Evolutionary conservation across 2,113 vertebrate genomes (phyloP).

Genomic region (Xiphorhynchus elegans): DNA sequence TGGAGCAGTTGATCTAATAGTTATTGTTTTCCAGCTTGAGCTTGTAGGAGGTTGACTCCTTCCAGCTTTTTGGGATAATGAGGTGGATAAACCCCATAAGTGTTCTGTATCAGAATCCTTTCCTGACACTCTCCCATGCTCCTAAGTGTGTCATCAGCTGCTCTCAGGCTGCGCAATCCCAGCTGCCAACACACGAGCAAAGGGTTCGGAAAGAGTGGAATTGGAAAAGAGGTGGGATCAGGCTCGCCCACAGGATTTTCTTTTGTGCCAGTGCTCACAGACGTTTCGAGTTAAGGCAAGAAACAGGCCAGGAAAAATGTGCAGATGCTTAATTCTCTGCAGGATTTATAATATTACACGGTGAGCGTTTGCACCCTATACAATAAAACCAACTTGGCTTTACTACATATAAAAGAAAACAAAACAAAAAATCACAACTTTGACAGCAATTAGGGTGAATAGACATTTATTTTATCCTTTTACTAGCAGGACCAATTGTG

Average conservation of each 20-base stretch:
- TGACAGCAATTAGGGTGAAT: conserved; percentile 70
- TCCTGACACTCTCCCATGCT: neutral
- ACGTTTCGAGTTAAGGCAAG: conserved; percentile 69
- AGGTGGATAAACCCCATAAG: neutral
- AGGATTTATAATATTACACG: conserved; percentile 73
- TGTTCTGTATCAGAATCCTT: neutral
- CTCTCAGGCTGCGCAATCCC: neutral
- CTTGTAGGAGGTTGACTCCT: neutral
- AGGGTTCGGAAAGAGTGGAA: conserved; percentile 44
- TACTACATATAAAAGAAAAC: conserved; percentile 70
- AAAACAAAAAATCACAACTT: conserved; percentile 60
- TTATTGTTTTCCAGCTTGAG: neutral
- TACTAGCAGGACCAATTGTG: conserved; percentile 70
- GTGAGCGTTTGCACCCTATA: conserved; percentile 70
- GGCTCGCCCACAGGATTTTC: conserved; percentile 64
- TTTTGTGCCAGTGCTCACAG: conserved; percentile 58
- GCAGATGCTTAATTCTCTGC: conserved; percentile 74
- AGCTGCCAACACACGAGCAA: conserved; percentile 7
- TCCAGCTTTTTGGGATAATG: neutral
- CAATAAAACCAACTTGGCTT: conserved; percentile 71
- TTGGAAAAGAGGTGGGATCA: conserved; percentile 69
- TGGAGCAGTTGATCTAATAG: neutral
- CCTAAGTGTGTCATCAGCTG: conserved; percentile 15
- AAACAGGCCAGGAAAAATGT: conserved; percentile 60
- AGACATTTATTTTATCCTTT: conserved; percentile 76